Evolutionary conservation across 2,888 invertebrate genomes (phyloP), one percentile per base, ranked within the genome.

Genomic region (Pachycephus smyrnensis): DNA sequence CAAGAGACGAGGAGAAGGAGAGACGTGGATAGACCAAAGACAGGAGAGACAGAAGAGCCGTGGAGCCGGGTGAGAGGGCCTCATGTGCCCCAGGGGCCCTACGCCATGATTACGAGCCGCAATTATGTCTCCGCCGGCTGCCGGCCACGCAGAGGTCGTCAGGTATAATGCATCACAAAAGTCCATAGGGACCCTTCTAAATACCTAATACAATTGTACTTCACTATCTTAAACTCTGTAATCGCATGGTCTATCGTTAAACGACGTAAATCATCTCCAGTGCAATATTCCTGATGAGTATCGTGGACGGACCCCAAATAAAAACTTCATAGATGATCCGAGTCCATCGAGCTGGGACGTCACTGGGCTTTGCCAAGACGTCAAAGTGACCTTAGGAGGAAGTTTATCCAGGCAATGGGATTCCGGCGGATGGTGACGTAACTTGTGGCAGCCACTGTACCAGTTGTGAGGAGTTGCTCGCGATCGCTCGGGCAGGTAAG

Each of bases 401-500:
- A 23, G 55, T 55, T 55, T 23, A 23, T 55, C 9, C 55, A 23
- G 6, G 55, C 0, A 55, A 55, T 55, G 55, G 55, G 55, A 23
- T 23, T 23, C 55, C 9, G 55, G 55, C 9, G 23, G 2, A 55
- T 2, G 23, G 55, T 87, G 86, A 86, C 86, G 88, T 84, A 88
- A 90, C 87, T 87, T 88, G 85, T 84, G 79, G 85, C 88, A 86
- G 86, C 85, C 88, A 88, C 88, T 88, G 88, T 89, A 89, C 89
- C 86, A 81, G 82, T 75, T 75, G 81, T 75, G 31, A 76, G 35
- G 33, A 31, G 31, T 23, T 33, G 31, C 31, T 32, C 30, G 71
- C 9, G 71, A 31, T 12, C 71, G 71, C 30, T 31, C 71, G 91
- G 90, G 90, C 91, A 90, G 89, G 86, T 84, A 92, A 92, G 93